These are phyloP conservation scores for Drosophila yooni DNA, from an alignment of 2,888 invertebrate species.

Conservation along the genomic window DNA sequence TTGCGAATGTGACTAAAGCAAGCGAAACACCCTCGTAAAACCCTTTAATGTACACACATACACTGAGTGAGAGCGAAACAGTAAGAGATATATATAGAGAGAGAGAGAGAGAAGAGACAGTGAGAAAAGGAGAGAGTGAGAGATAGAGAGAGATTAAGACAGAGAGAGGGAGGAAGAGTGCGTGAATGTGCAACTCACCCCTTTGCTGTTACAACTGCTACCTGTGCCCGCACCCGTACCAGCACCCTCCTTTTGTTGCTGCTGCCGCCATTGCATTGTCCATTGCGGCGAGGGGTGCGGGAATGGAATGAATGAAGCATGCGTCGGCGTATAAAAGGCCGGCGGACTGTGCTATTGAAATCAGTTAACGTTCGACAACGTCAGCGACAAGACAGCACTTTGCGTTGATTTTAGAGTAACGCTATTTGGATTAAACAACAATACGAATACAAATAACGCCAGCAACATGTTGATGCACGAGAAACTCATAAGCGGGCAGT, in stretches of 20 bases:
- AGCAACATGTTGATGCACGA: slow-evolving; percentile 82
- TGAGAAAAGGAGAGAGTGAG: background rate
- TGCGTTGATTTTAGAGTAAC: slow-evolving; percentile 29
- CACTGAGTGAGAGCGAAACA: background rate
- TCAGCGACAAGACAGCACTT: slow-evolving; percentile 43
- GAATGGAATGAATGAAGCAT: slow-evolving; percentile 48
- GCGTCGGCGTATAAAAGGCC: slow-evolving; percentile 73
- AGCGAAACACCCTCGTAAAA: slow-evolving; percentile 69
- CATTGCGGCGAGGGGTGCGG: slow-evolving; percentile 35
- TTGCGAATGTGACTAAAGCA: slow-evolving; percentile 27
- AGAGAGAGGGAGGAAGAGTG: background rate
- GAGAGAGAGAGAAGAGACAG: background rate
- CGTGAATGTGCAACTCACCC: slow-evolving; percentile 42
- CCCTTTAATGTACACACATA: slow-evolving; percentile 56
- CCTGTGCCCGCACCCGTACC: slow-evolving; percentile 46
- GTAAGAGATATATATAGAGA: background rate
- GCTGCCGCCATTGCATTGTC: slow-evolving; percentile 45
- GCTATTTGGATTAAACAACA: slow-evolving; percentile 49
- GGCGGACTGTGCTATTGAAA: slow-evolving; percentile 54
- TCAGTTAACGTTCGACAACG: slow-evolving; percentile 74
- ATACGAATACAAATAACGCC: slow-evolving; percentile 26
- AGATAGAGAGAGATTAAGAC: background rate
- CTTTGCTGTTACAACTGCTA: slow-evolving; percentile 39
- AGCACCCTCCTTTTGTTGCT: slow-evolving; percentile 21
- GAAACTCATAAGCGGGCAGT: slow-evolving; percentile 82